These are phyloP conservation scores for Peromyscus aztecus DNA, from an alignment of 2,797 vertebrate genomes.

Conservation along the genomic window DNA sequence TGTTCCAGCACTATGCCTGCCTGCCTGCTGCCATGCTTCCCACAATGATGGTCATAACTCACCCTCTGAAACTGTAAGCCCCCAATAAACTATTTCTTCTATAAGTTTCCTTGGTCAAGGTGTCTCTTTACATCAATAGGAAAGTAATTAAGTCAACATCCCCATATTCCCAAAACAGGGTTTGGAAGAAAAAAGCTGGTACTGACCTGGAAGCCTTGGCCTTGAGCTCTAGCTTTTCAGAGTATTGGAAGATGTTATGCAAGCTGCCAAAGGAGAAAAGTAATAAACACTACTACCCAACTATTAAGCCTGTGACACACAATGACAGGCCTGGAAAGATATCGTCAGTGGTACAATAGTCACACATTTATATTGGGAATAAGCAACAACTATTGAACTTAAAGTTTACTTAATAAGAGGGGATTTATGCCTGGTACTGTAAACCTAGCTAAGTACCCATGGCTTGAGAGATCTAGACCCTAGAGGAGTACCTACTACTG, in stretches of 20 bases:
- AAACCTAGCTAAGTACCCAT: background rate
- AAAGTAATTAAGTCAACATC: background rate
- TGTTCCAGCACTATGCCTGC: background rate
- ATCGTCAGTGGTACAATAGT: background rate
- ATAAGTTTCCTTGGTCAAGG: background rate
- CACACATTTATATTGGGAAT: background rate
- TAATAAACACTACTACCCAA: background rate
- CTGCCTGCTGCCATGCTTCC: too few relatives aligned
- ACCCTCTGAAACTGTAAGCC: background rate
- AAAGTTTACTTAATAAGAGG: background rate
- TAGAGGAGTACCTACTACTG: background rate
- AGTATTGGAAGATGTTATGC: background rate
- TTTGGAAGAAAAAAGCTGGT: background rate
- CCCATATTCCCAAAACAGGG: background rate
- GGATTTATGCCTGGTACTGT: too few relatives aligned
- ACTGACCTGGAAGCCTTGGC: background rate
- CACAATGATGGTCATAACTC: background rate
- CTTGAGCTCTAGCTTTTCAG: background rate
- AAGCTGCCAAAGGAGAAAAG: background rate
- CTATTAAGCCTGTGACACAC: background rate
- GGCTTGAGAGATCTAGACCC: too few relatives aligned
- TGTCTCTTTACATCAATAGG: background rate
- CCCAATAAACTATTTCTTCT: background rate
- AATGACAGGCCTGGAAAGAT: background rate
- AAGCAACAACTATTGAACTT: background rate